Percentiles rank a stretch among this genome's conserved stretches.
Conservation (phyloP, 2,113 vertebrate genomes). For the Numida meleagris region DNA sequence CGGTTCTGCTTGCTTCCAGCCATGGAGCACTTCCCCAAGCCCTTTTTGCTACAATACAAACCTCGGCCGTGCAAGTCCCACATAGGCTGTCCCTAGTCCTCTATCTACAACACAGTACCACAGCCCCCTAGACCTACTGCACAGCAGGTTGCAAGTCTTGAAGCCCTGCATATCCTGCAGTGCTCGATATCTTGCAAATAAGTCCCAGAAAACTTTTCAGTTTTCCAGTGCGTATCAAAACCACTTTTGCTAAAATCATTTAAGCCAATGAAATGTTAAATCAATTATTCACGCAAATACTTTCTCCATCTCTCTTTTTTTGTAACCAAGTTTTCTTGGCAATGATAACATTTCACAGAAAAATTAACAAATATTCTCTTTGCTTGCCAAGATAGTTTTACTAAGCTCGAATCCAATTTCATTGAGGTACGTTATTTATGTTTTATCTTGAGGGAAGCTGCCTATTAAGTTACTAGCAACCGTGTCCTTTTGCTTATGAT, state of each 20-base stretch:
- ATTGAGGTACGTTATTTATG: slow-evolving; percentile 63
- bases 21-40: neutral
- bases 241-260: slow-evolving; percentile 44
- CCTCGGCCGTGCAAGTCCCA: neutral
- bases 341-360: slow-evolving; percentile 68
- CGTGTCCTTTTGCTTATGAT: slow-evolving; percentile 64
- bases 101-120: fast-evolving
- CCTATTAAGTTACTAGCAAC: slow-evolving; percentile 65
- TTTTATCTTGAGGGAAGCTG: slow-evolving; percentile 68
- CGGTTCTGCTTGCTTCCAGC: neutral
- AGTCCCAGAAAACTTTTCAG: slow-evolving; percentile 20
- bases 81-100: neutral
- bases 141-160: neutral
- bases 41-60: neutral
- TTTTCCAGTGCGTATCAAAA: slow-evolving; percentile 50
- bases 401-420: slow-evolving; percentile 68
- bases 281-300: slow-evolving; percentile 67
- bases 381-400: slow-evolving; percentile 70
- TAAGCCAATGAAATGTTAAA: slow-evolving; percentile 55
- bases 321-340: slow-evolving; percentile 69
- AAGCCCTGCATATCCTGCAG: neutral
- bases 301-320: slow-evolving; percentile 59
- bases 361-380: slow-evolving; percentile 63
- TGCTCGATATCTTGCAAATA: neutral
- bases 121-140: neutral